A percentile compares a stretch with the other conserved stretches of the same genome.
Conservation (phyloP, 2,797 vertebrate species). For the Menidia menidia region DNA sequence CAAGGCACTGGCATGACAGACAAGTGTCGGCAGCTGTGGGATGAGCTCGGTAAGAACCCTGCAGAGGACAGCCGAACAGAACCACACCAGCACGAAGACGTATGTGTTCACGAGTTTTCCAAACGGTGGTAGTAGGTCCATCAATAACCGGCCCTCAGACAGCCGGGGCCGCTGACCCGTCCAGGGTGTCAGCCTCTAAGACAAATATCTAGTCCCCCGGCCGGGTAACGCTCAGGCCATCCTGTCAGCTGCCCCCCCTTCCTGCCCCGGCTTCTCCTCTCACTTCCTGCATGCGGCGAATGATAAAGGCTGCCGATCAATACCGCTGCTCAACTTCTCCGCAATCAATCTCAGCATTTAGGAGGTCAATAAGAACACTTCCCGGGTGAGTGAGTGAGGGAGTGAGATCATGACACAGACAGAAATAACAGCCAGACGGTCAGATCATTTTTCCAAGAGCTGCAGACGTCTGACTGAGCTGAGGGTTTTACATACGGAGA, state of each 20-base stretch:
- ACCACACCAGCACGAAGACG: not conserved
- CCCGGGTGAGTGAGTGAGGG: slow-evolving; percentile 63
- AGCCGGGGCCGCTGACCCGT: not conserved
- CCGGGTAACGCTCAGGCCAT: slow-evolving; percentile 28
- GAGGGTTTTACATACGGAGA: not conserved
- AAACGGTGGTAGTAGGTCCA: not conserved
- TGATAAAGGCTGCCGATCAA: slow-evolving; percentile 77
- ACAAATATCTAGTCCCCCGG: slow-evolving; percentile 35
- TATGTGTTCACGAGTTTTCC: not conserved
- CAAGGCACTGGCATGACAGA: slow-evolving; percentile 98
- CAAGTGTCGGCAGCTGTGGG: slow-evolving; percentile 98
- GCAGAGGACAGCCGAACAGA: not conserved
- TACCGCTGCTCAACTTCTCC: slow-evolving; percentile 76
- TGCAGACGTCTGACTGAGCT: slow-evolving; percentile 17
- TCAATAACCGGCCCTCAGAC: slow-evolving; percentile 16
- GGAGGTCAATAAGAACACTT: slow-evolving; percentile 80
- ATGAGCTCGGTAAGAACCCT: slow-evolving; percentile 92
- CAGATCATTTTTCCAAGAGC: slow-evolving; percentile 27
- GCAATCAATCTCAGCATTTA: slow-evolving; percentile 81
- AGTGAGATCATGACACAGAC: slow-evolving; percentile 65
- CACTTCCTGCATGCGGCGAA: slow-evolving; percentile 41
- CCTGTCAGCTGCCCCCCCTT: slow-evolving; percentile 34
- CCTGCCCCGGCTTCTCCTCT: slow-evolving; percentile 17
- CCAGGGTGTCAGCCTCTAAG: slow-evolving; percentile 11
- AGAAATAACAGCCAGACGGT: slow-evolving; percentile 56